A percentile compares a stretch with the other conserved stretches of the same genome.
phyloP scores from a whole-genome alignment of 2,797 vertebrate species.

The Helarctos malayanus region DNA sequence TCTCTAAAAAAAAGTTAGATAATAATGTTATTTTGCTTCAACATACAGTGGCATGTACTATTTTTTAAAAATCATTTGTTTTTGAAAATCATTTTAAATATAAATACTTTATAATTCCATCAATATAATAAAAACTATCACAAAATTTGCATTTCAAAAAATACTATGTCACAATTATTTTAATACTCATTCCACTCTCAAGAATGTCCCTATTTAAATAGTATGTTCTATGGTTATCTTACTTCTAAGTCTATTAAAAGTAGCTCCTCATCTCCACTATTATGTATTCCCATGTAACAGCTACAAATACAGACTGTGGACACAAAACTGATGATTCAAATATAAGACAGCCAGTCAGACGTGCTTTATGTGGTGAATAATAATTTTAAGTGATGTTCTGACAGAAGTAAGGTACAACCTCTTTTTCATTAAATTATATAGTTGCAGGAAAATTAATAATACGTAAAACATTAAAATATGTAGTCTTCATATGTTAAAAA shows the following conservation, averaged over 20 bases:
- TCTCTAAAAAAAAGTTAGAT: not conserved
- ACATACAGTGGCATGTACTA: not conserved
- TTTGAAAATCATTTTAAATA: constrained; percentile 1
- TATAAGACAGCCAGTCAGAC: not conserved
- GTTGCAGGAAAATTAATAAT: not conserved
- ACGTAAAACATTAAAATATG: not conserved
- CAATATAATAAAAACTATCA: not conserved
- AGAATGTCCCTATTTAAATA: not conserved
- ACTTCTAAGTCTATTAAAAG: not conserved
- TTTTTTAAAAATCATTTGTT: not conserved
- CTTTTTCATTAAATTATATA: not conserved
- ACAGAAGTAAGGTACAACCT: not conserved
- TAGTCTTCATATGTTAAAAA: not conserved
- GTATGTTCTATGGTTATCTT: not conserved
- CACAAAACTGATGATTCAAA: not conserved
- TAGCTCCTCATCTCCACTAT: not conserved
- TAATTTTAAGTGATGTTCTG: not conserved
- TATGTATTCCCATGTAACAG: not conserved
- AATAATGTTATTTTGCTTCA: not conserved
- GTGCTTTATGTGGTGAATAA: not conserved
- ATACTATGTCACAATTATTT: not conserved
- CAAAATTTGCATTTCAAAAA: constrained; percentile 5
- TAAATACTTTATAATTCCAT: not conserved
- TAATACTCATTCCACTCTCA: not conserved
- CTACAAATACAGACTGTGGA: not conserved